These are phyloP conservation scores for Hyposoter didymator DNA, from an alignment of 2,888 invertebrate species.

Conservation along the genomic window DNA sequence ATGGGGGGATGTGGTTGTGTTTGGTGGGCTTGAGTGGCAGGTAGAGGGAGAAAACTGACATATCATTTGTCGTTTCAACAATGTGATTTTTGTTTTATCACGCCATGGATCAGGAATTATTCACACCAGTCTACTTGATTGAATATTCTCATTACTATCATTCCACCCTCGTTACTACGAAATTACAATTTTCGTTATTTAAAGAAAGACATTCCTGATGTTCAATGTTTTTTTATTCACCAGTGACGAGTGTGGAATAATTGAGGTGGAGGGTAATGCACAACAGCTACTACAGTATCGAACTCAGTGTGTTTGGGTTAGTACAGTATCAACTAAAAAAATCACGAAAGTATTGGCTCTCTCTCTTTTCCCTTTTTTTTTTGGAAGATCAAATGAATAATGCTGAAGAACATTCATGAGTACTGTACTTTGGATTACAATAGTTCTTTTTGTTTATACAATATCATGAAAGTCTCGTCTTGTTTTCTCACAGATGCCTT, in stretches of 20 bases:
- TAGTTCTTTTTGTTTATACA: background rate
- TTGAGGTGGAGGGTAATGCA: constrained; percentile 64
- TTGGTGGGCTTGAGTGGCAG: constrained; percentile 57
- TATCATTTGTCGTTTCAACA: constrained; percentile 40
- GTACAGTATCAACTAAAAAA: constrained; percentile 64
- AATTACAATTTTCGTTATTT: background rate
- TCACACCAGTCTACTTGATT: constrained; percentile 57
- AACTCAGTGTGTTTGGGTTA: constrained; percentile 68
- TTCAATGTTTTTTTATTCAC: constrained; percentile 8
- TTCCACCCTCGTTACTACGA: constrained; percentile 52
- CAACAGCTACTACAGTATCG: constrained; percentile 68
- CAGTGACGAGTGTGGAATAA: constrained; percentile 54
- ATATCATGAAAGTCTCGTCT: constrained; percentile 44
- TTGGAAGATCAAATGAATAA: background rate
- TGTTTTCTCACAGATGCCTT: constrained; percentile 36
- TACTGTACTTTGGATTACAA: background rate
- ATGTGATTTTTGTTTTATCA: constrained; percentile 40
- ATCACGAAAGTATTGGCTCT: constrained; percentile 65
- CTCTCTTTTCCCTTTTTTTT: constrained; percentile 29
- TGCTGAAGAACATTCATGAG: constrained; percentile 18
- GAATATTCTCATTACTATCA: constrained; percentile 21
- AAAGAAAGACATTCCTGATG: background rate
- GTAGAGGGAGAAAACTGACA: constrained; percentile 19
- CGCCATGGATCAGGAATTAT: constrained; percentile 58
- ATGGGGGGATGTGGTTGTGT: constrained; percentile 74